Base-by-base conservation (phyloP, 2,888 invertebrate species). In the Pharmacophagus antenor region DNA sequence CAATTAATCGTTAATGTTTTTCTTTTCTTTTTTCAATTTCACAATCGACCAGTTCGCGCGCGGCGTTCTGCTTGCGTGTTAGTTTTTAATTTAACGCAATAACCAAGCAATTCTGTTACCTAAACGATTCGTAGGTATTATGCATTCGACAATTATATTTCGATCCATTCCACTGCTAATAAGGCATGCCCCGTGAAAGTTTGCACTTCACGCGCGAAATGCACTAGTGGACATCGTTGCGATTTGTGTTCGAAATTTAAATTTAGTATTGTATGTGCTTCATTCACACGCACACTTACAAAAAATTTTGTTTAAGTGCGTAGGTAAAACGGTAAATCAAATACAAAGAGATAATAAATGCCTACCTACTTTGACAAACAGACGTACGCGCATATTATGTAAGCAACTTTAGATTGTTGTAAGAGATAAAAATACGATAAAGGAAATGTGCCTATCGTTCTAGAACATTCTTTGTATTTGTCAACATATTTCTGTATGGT, bases 81-180 rank as follows among this genome's bases (percentile, higher is more conserved):
- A 12, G 23, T 20, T 25, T 58, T 41, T 58, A 54, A 54, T 58
- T 58, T 53, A 58, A 54, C 41, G 48, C 27, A 27, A 7, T n/a
- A n/a, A n/a, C n/a, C n/a, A n/a, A n/a, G n/a, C 42, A 41, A 58
- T 53, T 48, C 46, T 42, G 53, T 58, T 54, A 49, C 48, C 48
- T 54, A 58, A 58, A 58, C 58, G 58, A 53, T 54, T 48, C 41
- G 15, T 49, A 46, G 48, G 42, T 49, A 58, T 51, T 46, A 57
- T 51, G 44, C 31, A 53, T 58, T 58, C 48, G 58, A 25, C 53
- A 54, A 48, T 54, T 58, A 53, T 48, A 53, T 58, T 53, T 41
- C 58, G 42, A 54, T 58, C 31, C 23, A 58, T 54, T 58, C 54
- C 58, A 53, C 48, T n/a, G 49, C 48, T 58, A 47, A 58, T 47